phyloP scores from a whole-genome alignment of 2,888 invertebrate genomes.

The Callyntrura guangdongensis region DNA sequence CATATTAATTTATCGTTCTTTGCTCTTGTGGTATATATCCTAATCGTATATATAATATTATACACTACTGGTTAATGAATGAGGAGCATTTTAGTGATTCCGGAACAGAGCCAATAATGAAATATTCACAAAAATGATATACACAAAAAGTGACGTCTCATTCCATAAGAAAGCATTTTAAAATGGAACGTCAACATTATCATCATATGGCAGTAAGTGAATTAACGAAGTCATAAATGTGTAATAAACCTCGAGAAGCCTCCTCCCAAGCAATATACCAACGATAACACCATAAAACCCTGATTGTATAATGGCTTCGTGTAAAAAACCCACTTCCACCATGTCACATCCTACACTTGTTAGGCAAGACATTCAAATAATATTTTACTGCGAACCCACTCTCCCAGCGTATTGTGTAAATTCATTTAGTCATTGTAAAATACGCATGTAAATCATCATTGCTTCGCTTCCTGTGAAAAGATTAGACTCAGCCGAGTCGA shows the following conservation, averaged over 20 bases:
- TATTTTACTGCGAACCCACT: not conserved
- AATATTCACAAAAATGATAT: constrained; percentile 56
- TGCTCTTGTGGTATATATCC: constrained; percentile 42
- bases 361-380: constrained; percentile 1
- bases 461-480: constrained; percentile 16
- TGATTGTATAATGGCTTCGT: not conserved
- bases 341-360: constrained; percentile 33
- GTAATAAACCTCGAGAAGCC: constrained; percentile 44
- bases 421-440: constrained; percentile 29
- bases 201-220: constrained; percentile 50
- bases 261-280: constrained; percentile 11
- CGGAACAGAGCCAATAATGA: constrained; percentile 74
- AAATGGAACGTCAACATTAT: constrained; percentile 50
- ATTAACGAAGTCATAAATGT: constrained; percentile 66
- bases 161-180: constrained; percentile 59
- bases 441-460: constrained; percentile 22
- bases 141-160: constrained; percentile 58
- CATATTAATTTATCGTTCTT: constrained; percentile 72
- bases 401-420: not conserved
- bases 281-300: not conserved
- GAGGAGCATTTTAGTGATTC: constrained; percentile 59
- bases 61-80: constrained; percentile 60
- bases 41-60: constrained; percentile 4
- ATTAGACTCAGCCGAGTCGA: not conserved
- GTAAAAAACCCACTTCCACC: constrained; percentile 34